Evolutionary conservation across 2,797 vertebrate genomes (phyloP).

Genomic region (Acanthis flammea): DNA sequence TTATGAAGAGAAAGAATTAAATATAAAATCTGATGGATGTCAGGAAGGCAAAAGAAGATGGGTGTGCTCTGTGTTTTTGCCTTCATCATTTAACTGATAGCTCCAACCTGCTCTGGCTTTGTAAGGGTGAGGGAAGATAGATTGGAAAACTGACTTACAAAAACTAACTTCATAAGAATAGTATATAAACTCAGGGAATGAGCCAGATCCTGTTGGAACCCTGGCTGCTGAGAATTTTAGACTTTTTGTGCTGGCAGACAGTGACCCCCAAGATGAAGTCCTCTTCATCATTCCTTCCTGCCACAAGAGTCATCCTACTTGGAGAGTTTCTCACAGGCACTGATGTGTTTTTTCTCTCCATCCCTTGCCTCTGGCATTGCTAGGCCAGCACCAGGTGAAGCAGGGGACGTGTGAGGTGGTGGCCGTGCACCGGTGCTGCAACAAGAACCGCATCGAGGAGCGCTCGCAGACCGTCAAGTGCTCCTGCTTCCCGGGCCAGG

Average conservation of each 20-base stretch:
- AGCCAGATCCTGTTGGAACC: background rate
- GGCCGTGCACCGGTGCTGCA: constrained; percentile 92
- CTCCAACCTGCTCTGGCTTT: background rate
- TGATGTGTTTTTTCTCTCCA: background rate
- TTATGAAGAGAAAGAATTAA: background rate
- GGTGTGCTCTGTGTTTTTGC: background rate
- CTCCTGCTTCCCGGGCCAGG: constrained; percentile 94
- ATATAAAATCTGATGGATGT: background rate
- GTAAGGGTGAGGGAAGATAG: background rate
- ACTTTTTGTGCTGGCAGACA: background rate
- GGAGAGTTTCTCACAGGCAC: background rate
- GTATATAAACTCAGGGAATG: background rate
- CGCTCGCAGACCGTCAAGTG: constrained; percentile 95
- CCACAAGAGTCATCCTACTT: background rate
- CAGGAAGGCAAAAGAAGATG: background rate
- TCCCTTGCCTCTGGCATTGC: background rate
- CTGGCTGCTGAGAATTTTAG: background rate
- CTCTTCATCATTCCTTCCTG: background rate
- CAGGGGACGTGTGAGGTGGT: constrained; percentile 95
- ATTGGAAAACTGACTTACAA: background rate
- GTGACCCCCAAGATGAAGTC: background rate
- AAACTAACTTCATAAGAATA: background rate
- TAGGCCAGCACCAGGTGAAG: constrained; percentile 85
- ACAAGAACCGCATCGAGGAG: constrained; percentile 94
- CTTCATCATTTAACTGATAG: background rate